phyloP scores from a whole-genome alignment of 2,888 invertebrate genomes.

The Diarsia rubi region DNA sequence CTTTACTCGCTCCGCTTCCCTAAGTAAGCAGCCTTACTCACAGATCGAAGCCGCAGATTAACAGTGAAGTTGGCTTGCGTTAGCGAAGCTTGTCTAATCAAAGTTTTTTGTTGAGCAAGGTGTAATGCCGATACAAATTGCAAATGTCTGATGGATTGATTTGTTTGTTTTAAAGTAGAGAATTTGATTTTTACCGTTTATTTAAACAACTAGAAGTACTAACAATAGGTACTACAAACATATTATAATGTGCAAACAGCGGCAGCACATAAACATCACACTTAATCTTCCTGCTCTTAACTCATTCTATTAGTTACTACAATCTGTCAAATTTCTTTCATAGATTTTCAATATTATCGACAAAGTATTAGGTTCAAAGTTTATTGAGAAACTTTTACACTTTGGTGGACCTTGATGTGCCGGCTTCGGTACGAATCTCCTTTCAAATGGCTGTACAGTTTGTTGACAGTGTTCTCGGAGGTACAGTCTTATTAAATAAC shows the following conservation, averaged over 20 bases:
- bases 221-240: too few species aligned
- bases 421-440: background rate
- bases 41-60: slow-evolving; percentile 52
- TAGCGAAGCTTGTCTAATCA: slow-evolving; percentile 52
- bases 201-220: background rate
- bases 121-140: slow-evolving; percentile 19
- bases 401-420: too few species aligned
- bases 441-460: background rate
- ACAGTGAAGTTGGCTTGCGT: slow-evolving; percentile 30
- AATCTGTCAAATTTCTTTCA: too few species aligned
- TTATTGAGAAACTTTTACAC: too few species aligned
- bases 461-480: background rate
- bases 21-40: background rate
- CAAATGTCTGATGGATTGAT: slow-evolving; percentile 24
- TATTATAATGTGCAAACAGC: too few species aligned
- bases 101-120: slow-evolving; percentile 52
- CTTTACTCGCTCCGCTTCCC: background rate
- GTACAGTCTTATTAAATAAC: background rate
- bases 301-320: too few species aligned
- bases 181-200: background rate
- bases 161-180: slow-evolving; percentile 12
- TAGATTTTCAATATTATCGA: too few species aligned
- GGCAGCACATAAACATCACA: too few species aligned
- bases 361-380: too few species aligned
- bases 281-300: too few species aligned